Base-by-base conservation (phyloP, 1,140 invertebrate species). In the Pseudomyrmex pallidus region DNA sequence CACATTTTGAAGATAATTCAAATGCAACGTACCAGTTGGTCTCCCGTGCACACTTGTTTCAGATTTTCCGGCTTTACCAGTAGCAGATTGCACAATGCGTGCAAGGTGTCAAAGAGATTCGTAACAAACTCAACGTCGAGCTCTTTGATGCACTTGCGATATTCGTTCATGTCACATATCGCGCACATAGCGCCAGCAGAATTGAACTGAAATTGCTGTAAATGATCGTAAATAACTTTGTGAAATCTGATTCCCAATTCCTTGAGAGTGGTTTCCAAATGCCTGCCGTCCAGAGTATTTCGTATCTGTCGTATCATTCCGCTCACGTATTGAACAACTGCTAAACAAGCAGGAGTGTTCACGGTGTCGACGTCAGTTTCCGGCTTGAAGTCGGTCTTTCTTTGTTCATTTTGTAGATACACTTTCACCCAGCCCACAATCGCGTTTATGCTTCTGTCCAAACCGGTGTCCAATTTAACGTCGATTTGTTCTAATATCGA, bases 111-210 rank as follows among this genome's bases (percentile, higher is more conserved):
- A 95, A 99, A 99, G 22, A 99, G 94, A 59, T 97, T 96, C 22
- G 96, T 97, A 13, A 99, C 96, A 46, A 98, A 93, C 0, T 96
- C 95, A 48, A 97, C 95, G 78, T 96, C 95, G 90, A 98, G 95
- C 88, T 96, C 95, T 87, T 97, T 96, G 10, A 97, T 96, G 94
- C 96, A 98, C 92, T 96, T 98, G 48, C 98, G 95, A 92, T 98
- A 98, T 92, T 99, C 99, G 91, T 99, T 99, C 72, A 99, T 97
- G 95, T 99, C 99, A 95, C 98, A 99, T 84, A 99, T 99, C 1
- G 98, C 98, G 92, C 98, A 97, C 98, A 99, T 99, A 2, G 98
- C 99, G 76, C 98, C 99, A 80, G 98, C 96, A 20, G 98, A 98
- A 94, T 98, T 99, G 91, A 99, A 99, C 91, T 98, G 98, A 95